Evolutionary conservation across 2,797 vertebrate genomes (phyloP), one percentile per base, ranked within the genome.

Genomic region (Ctenosaura bakeri): DNA sequence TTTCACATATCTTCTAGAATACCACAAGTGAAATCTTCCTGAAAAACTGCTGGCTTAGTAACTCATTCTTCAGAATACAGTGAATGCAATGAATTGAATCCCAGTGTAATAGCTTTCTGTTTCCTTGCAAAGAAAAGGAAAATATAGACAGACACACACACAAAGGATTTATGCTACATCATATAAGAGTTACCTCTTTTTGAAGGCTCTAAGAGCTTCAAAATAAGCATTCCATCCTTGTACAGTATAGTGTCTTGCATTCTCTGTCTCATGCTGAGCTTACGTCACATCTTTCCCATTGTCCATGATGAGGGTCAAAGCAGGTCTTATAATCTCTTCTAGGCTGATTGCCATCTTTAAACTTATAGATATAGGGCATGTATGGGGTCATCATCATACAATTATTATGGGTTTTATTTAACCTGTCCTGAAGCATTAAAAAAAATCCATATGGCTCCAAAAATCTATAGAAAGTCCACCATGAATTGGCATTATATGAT

Each of bases 21-120:
- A 83, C 64, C 73, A 54, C 42, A 12, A 16, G 26, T 59, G 29
- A 89, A 59, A 83, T 81, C 22, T 91, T 79, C 50, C 24, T 50
- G 56, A 69, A 84, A 79, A 71, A 35, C 64, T 20, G 35, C 32
- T 2, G n/a, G 29, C 76, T 22, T 6, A 85, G 5, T 16, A 74
- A 38, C 38, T 88, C 29, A 82, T 86, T 89, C 29, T 89, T 89
- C 71, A 83, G 76, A 89, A 46, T 83, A 35, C 38, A 6, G n/a
- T 38, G 35, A 56, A 69, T 80, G 83, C 85, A 66, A 78, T 59
- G 46, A 69, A 24, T 85, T 71, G 74, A 35, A 71, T 24, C 64
- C 50, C 3, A 42, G 20, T 38, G 62, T 35, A 62, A 83, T 83
- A 76, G 29, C 50, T 69, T 86, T 79, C 64, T 80, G 77, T 62